Percentiles rank a stretch among this genome's conserved stretches.
Conservation (phyloP, 2,797 vertebrate species). For the Zenarchopterus dispar region DNA sequence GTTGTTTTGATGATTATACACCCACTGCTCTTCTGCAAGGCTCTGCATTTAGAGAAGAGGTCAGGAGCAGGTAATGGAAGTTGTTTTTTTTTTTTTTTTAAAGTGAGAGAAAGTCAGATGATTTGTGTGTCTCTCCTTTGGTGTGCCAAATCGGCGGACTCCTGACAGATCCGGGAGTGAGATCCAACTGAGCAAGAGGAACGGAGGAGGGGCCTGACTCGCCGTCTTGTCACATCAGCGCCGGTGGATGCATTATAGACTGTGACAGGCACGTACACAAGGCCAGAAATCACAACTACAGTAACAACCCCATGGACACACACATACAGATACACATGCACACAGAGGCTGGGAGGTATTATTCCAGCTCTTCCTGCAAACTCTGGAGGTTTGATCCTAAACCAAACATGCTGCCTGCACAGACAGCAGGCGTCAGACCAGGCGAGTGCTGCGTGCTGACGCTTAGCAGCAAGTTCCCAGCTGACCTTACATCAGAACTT, state of each 20-base stretch:
- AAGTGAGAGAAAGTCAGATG: constrained; percentile 37
- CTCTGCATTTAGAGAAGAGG: constrained; percentile 35
- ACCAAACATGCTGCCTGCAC: constrained; percentile 49
- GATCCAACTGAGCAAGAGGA: constrained; percentile 58
- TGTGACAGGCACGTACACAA: constrained; percentile 47
- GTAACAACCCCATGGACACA: constrained; percentile 23
- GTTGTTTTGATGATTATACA: constrained; percentile 48
- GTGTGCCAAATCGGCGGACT: constrained; percentile 60
- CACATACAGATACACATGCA: constrained; percentile 7
- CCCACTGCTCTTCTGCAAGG: constrained; percentile 17
- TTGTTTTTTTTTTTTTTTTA: background rate
- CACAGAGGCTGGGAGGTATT: constrained; percentile 29
- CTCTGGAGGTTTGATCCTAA: constrained; percentile 35
- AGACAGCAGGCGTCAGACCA: constrained; percentile 62
- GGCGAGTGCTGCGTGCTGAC: constrained; percentile 39
- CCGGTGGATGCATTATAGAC: constrained; percentile 42
- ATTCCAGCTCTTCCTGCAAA: constrained; percentile 31
- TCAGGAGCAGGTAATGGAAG: constrained; percentile 29
- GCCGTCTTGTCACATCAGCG: constrained; percentile 61
- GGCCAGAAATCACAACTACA: constrained; percentile 42
- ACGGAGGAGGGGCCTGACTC: constrained; percentile 38
- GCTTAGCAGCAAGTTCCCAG: constrained; percentile 36
- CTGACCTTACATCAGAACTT: constrained; percentile 42
- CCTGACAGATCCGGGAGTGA: constrained; percentile 64
- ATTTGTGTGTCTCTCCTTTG: constrained; percentile 48